Base-by-base conservation (phyloP, 2,888 invertebrate species). In the Nemurella pictetii region DNA sequence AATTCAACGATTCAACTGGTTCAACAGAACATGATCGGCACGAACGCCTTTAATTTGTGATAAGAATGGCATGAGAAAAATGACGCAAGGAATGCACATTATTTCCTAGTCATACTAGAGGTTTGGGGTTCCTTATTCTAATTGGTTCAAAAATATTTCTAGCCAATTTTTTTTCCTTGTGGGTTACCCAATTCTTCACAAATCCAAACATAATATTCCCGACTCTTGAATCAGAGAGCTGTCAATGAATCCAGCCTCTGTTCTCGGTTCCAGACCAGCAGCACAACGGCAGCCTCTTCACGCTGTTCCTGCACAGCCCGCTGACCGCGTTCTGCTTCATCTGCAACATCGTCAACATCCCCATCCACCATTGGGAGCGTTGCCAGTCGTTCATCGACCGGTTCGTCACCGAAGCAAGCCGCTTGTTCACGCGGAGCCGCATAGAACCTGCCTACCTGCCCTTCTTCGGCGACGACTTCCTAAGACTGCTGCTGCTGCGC, bases 391-490 rank as follows among this genome's bases (percentile, higher is more conserved):
- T 95, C 90, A 94, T 98, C 86, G 97, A 98, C 91, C 94, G 95
- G 86, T 98, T 98, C 91, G 94, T 98, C 90, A 94, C 95, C 30
- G 98, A 98, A 91, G 96, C 97, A 81, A 95, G 96, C 86, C 93
- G 95, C 88, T 92, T 98, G 86, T 93, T 98, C 89, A 94, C 95
- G 78, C 92, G 96, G 89, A 95, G 95, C 89, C 93, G 96, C 91
- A 94, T 96, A 90, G 95, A 95, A 89, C 91, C 93, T 80, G 93
- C 93, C 85, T 95, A 94, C 90, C 92, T 97, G 87, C 95, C 96
- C 91, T 98, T 98, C 91, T 96, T 98, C 91, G 97, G 97, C 75
- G 98, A 99, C 91, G 98, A 98, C 89, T 99, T 98, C 91, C 93
- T 99, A 87, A 94, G 98, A 86, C 93, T 98, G 86, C 91, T 98